Evolutionary conservation across 2,888 invertebrate species (phyloP), one percentile per base, ranked within the genome.

Genomic region (Nysson spinosus): DNA sequence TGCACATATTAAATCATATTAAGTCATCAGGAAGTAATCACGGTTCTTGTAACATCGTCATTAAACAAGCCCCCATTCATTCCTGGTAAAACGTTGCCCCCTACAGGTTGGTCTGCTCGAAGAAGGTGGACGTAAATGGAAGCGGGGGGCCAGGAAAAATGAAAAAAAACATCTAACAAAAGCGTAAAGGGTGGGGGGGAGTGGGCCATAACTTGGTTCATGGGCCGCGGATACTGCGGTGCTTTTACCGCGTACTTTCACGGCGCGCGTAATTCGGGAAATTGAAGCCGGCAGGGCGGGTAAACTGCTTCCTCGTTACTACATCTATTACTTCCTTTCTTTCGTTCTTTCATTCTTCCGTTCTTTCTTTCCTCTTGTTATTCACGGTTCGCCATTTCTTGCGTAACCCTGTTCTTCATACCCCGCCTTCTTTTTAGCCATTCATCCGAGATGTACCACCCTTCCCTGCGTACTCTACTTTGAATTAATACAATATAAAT

Each of bases 401-500:
- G 6, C 35, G 12, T 28, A 12, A 17, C 4, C 12, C 34, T 14
- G 3, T 47, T 3, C 12, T 6, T 11, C 12, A 19, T 24, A 6
- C 12, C 16, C n/a, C 40, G 5, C 22, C 35, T 22, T 32, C 20
- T 47, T 44, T 52, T 37, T 39, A 4, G n/a, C n/a, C n/a, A n/a
- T n/a, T 34, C 46, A 42, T 26, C 19, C 32, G 6, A 3, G 22
- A 30, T 35, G 6, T 32, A 16, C 39, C 12, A 24, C 39, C 34
- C 12, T 17, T 19, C 50, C 26, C n/a, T 24, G 24, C n/a, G 11
- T 14, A 2, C 19, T 16, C 28, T 58, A 69, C 69, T 69, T 75
- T 74, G 73, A 79, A 82, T 82, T 82, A 82, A 80, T 80, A 80
- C 77, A 80, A 82, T 82, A 82, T 82, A 81, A 80, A 82, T 82